These are phyloP conservation scores for Rhea americana DNA, from an alignment of 2,113 vertebrate species.

Conservation along the genomic window DNA sequence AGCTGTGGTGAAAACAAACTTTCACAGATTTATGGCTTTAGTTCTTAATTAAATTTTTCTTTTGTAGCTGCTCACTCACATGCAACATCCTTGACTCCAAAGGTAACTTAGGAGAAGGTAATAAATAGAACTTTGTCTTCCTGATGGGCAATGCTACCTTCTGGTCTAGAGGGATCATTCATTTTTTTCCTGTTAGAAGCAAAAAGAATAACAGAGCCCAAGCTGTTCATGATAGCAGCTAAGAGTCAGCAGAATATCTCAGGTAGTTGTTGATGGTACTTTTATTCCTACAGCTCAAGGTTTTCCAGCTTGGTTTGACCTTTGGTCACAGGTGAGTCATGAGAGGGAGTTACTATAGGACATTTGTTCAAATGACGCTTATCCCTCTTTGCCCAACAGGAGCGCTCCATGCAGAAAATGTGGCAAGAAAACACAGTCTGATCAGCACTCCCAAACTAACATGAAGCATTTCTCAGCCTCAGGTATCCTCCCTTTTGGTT, in stretches of 20 bases:
- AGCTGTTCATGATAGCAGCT: accelerated
- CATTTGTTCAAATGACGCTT: not conserved
- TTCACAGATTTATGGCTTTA: constrained; percentile 34
- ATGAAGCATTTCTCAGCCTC: not conserved
- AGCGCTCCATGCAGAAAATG: not conserved
- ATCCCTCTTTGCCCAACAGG: not conserved
- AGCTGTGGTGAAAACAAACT: constrained; percentile 18
- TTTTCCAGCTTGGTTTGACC: not conserved
- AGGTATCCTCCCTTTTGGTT: accelerated
- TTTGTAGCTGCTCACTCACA: constrained; percentile 53
- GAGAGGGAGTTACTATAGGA: accelerated
- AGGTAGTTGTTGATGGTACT: not conserved
- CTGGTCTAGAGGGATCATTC: not conserved
- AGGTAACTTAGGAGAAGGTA: not conserved
- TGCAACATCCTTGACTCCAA: constrained; percentile 2
- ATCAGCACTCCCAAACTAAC: accelerated
- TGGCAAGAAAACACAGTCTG: accelerated
- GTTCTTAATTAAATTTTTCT: constrained; percentile 24
- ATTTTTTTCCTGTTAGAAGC: not conserved
- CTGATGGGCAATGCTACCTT: not conserved
- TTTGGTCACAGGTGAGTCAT: not conserved
- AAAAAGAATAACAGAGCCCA: not conserved
- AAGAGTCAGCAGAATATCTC: not conserved
- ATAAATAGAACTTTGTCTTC: not conserved
- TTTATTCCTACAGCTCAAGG: not conserved